Base-by-base conservation (phyloP, 2,113 vertebrate genomes). In the Hippocampus guttulatus region DNA sequence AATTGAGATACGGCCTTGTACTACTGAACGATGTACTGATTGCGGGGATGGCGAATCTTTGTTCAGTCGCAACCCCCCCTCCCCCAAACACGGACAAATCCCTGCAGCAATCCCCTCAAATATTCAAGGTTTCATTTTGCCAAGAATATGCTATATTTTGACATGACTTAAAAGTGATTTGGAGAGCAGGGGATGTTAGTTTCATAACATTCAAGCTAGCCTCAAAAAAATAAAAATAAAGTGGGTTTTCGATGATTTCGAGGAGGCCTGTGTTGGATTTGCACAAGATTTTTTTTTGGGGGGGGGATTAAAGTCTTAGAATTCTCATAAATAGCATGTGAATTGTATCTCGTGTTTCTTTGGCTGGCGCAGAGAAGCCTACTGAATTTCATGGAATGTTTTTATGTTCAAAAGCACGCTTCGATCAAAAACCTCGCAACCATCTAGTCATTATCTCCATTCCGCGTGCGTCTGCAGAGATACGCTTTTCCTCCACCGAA, bases 401-500 rank as follows among this genome's bases (percentile, higher is more conserved):
- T 63, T 38, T 21, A 63, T 63, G 61, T 40, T 63, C 8, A 33
- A 62, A 25, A 58, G 38, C 18, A 38, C 14, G 58, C 30, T 20
- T 18, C 30, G 21, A 62, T 21, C 5, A 6, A 38, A 20, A 62
- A 38, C 18, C 25, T 74, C 60, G 57, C 12, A 15, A 54, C 45
- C 63, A 20, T 54, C 54, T 47, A 67, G 54, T 73, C 57, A 71
- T 79, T 18, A 71, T 64, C 25, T n/a, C 55, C 51, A 67, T 64
- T 80, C 77, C 69, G 58, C 71, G 14, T 25, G 49, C 40, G 70
- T 71, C 81, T 71, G 69, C 74, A 61, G 69, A 76, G 47, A 66
- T 68, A 70, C 70, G 67, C 45, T 77, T 69, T 61, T 76, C 47
- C 55, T 81, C 61, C 45, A 47, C 73, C 30, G 47, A 68, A 67